Conservation (phyloP, 2,113 vertebrate genomes). For the Rhabdornis inornatus region DNA sequence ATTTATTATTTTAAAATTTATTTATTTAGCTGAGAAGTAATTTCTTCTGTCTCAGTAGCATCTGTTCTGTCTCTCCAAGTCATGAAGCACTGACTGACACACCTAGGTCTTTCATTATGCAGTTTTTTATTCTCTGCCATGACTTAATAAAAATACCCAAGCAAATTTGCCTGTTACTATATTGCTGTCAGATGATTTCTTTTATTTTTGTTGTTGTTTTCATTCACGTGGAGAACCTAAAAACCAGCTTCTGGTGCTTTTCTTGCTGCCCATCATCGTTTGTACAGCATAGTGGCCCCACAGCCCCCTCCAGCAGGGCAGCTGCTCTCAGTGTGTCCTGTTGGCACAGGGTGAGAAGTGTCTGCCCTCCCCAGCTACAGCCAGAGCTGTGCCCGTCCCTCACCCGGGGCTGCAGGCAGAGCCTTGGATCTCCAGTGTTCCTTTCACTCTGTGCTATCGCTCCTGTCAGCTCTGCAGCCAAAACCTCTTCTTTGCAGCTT, state of each 20-base stretch:
- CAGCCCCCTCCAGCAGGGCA: background rate
- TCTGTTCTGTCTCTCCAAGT: background rate
- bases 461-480: background rate
- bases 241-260: background rate
- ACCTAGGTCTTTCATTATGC: background rate
- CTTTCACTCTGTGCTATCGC: background rate
- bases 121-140: background rate
- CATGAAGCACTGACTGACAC: background rate
- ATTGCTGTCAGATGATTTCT: background rate
- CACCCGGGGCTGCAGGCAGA: background rate
- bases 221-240: background rate
- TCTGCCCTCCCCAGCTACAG: background rate
- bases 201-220: background rate
- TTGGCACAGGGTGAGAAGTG: background rate
- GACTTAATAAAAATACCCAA: background rate
- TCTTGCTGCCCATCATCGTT: background rate
- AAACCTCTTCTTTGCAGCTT: background rate
- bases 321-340: background rate
- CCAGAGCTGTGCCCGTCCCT: background rate
- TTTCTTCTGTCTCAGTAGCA: background rate
- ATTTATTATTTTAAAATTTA: background rate
- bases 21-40: background rate
- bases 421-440: background rate
- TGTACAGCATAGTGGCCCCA: accelerated
- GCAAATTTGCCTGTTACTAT: background rate